These are phyloP conservation scores for Fragum fragum DNA, from an alignment of 2,888 invertebrate genomes.

Conservation along the genomic window DNA sequence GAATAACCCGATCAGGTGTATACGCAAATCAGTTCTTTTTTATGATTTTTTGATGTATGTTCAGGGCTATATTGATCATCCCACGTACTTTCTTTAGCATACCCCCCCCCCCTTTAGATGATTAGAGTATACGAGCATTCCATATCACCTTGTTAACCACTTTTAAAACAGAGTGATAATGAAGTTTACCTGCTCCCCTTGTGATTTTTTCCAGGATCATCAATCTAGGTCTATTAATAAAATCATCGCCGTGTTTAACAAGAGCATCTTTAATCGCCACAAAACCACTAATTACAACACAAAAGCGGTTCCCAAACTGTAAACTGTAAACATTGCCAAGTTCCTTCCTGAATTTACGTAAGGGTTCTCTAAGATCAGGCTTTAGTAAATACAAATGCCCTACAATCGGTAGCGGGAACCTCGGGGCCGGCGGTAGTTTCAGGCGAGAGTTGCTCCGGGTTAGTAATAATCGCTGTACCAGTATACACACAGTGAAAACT, in stretches of 20 bases:
- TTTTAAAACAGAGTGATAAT: too few species aligned
- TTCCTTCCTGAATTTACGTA: conserved; percentile 28
- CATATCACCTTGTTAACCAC: too few species aligned
- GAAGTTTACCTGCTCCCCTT: conserved; percentile 8
- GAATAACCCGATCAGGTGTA: too few species aligned
- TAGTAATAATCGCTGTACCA: conserved; percentile 13
- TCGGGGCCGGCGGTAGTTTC: conserved; percentile 45
- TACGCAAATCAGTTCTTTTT: too few species aligned
- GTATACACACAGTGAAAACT: conserved; percentile 5
- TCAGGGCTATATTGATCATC: too few species aligned
- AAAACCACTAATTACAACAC: conserved; percentile 40
- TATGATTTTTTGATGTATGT: too few species aligned
- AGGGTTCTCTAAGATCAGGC: conserved; percentile 34
- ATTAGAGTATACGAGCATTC: too few species aligned
- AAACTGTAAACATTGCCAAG: conserved; percentile 40
- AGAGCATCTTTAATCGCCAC: conserved; percentile 43
- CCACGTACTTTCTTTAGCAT: too few species aligned
- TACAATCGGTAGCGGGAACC: conserved; percentile 33
- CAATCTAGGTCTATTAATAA: conserved; percentile 24
- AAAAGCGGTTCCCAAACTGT: conserved; percentile 31
- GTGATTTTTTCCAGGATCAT: neutral
- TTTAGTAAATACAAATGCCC: conserved; percentile 43
- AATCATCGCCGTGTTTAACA: conserved; percentile 37
- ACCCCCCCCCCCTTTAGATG: too few species aligned
- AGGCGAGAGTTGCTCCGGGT: neutral